phyloP scores from a whole-genome alignment of 30 jellyfish, hydroid and myxozoan species.

The Aurelia coerulea region DNA sequence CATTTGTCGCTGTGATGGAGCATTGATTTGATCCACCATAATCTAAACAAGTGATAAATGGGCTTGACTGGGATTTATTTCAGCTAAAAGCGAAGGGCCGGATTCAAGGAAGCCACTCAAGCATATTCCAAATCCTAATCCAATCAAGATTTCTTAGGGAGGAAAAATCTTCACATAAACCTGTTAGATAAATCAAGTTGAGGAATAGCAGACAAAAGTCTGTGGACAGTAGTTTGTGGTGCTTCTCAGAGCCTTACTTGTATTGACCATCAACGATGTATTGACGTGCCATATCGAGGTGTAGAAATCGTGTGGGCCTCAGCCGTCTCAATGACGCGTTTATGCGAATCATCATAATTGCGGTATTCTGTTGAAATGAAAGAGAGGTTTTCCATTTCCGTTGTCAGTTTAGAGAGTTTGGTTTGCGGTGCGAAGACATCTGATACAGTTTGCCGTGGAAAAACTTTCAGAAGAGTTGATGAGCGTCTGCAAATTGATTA shows the following conservation, averaged over 20 bases:
- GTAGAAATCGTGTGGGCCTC: conserved; percentile 47
- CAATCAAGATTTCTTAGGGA: conserved; percentile 69
- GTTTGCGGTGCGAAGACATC: conserved; percentile 60
- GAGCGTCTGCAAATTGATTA: conserved; percentile 29
- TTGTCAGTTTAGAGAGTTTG: conserved; percentile 39
- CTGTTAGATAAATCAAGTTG: conserved; percentile 62
- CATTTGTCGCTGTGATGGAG: conserved; percentile 30
- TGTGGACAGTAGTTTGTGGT: too few relatives aligned
- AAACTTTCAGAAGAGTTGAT: conserved; percentile 27
- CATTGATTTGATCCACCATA: conserved; percentile 14
- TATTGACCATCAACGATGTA: background rate
- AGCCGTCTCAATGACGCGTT: conserved; percentile 40
- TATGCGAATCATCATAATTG: conserved; percentile 22
- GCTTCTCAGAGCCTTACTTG: too few relatives aligned
- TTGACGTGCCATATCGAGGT: conserved; percentile 41
- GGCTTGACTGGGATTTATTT: conserved; percentile 50
- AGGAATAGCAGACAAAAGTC: conserved; percentile 9
- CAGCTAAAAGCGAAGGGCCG: conserved; percentile 52
- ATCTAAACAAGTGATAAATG: conserved; percentile 49
- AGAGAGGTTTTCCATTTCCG: conserved; percentile 70
- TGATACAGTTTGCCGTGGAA: conserved; percentile 60
- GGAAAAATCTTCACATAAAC: conserved; percentile 57
- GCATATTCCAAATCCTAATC: conserved; percentile 70
- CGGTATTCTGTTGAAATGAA: conserved; percentile 46
- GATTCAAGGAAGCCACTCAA: conserved; percentile 39